Evolutionary conservation across 2,888 invertebrate genomes (phyloP).

Genomic region (Drosophila macrothrix): DNA sequence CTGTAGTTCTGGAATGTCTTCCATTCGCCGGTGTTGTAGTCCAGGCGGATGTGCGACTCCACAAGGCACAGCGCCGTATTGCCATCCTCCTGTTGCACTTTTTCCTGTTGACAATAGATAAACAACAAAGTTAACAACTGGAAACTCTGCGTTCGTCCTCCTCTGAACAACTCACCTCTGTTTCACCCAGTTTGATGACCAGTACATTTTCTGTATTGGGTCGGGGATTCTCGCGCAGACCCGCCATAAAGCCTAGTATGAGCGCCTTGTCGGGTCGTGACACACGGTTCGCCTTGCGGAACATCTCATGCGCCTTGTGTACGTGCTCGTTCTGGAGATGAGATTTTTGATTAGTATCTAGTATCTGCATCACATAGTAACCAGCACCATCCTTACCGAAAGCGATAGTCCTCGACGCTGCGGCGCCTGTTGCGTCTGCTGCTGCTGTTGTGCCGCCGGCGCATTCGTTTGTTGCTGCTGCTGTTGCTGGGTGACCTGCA

Average conservation of each 20-base stretch:
- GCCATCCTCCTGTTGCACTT: constrained; percentile 94
- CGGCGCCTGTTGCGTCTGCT: constrained; percentile 67
- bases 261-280: constrained; percentile 98
- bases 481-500: constrained; percentile 79
- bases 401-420: constrained; percentile 84
- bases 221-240: constrained; percentile 98
- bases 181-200: constrained; percentile 97
- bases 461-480: constrained; percentile 65
- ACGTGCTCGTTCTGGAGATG: constrained; percentile 95
- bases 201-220: constrained; percentile 98
- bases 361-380: not conserved
- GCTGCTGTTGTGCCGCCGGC: constrained; percentile 59
- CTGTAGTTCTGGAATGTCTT: constrained; percentile 96
- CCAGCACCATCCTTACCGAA: constrained; percentile 69
- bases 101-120: constrained; percentile 86
- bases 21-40: constrained; percentile 99
- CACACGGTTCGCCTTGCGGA: constrained; percentile 97
- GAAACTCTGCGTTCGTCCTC: not conserved
- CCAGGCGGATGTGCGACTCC: constrained; percentile 99
- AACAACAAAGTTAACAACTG: not conserved
- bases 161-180: constrained; percentile 86
- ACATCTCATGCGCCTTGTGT: constrained; percentile 98
- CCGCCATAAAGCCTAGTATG: constrained; percentile 99
- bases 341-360: not conserved
- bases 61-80: constrained; percentile 87